Conservation (phyloP, 1,140 invertebrate genomes). For the Micrasema minimum region DNA sequence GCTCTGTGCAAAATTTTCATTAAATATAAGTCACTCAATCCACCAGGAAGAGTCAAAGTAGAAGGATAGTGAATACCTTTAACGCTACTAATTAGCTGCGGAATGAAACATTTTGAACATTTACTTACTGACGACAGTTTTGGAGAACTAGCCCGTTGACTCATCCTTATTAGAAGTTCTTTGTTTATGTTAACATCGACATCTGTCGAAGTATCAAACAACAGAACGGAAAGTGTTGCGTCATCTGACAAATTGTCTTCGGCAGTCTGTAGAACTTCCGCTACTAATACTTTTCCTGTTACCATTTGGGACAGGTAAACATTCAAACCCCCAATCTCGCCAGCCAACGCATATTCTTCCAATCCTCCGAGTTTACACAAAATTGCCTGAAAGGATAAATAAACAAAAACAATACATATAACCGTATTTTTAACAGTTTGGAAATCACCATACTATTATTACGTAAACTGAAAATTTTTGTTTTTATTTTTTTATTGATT, state of each 20-base stretch:
- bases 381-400: constrained; percentile 65
- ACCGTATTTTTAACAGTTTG: no score
- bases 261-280: constrained; percentile 43
- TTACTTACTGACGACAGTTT: constrained; percentile 39
- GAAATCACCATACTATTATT: no score
- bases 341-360: constrained; percentile 61
- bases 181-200: constrained; percentile 68
- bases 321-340: constrained; percentile 6
- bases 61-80: no score
- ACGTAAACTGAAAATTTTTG: no score
- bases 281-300: constrained; percentile 42
- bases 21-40: no score
- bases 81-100: no score
- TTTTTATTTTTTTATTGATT: no score
- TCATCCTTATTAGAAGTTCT: constrained; percentile 58
- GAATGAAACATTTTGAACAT: no score
- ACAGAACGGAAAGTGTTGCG: constrained; percentile 66
- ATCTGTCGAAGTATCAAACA: constrained; percentile 67
- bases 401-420: no score
- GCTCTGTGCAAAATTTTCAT: no score
- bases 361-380: constrained; percentile 70
- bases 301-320: constrained; percentile 32
- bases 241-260: constrained; percentile 55
- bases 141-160: constrained; percentile 39
- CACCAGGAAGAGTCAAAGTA: no score